Base-by-base conservation (phyloP, 2,113 vertebrate species). In the Eulemur rufifrons region DNA sequence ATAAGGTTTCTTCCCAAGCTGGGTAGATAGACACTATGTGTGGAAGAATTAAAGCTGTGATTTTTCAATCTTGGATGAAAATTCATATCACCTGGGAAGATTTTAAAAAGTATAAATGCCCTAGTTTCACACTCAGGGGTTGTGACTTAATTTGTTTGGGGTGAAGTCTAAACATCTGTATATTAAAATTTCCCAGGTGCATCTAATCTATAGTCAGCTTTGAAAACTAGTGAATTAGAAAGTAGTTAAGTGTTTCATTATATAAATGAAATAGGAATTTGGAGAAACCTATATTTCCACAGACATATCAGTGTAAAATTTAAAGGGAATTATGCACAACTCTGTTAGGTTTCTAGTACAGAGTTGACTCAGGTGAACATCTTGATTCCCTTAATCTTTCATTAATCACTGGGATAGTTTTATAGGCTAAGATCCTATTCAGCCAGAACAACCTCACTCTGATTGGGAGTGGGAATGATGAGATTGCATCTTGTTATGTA, bases 201-300 rank as follows among this genome's bases (percentile, higher is more conserved):
- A 52, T 85, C 45, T 92, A n/a, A 89, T 76, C 63, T 84, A 13
- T 78, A 96, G 68, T 71, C 45, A 76, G 15, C 21, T 92, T 96
- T 91, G 37, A 92, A 92, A 94, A 86, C 42, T 47, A 80, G 68
- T 87, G 69, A 84, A 87, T 94, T 94, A 56, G n/a, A 91, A 94
- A n/a, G n/a, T n/a, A 88, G n/a, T 61, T 74, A 20, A 95, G 37
- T 92, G 42, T 27, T 85, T 97, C 8, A n/a, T 78, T 91, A n/a
- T 74, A 37, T 74, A 89, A 91, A 29, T 88, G 45, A 94, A 83
- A 88, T 52, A 68, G 50, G 56, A 92, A 59, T 95, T 94, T 80
- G 76, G 83, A 91, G 81, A 93, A 83, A 50, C 17, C 32, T 94
- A 21, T 59, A 25, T 93, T 95, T 91, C 61, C 15, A 68, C 6